Base-by-base conservation (phyloP, 2,797 vertebrate genomes). In the Takifugu ocellatus region DNA sequence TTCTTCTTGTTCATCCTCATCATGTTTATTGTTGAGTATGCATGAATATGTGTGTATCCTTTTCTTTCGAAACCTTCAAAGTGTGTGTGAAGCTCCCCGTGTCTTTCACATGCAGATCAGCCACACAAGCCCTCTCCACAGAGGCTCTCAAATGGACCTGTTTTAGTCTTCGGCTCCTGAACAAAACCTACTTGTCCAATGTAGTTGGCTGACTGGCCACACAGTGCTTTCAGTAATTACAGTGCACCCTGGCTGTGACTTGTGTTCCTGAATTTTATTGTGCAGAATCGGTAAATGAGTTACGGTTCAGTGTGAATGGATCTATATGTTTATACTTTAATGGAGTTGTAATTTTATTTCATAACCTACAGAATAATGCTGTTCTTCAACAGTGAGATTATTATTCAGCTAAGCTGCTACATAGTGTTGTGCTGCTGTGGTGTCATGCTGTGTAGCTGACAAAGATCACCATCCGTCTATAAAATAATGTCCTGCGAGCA, bases 21-120 rank as follows among this genome's bases (percentile, higher is more conserved):
- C 39, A 56, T 70, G 48, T 72, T 61, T 80, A 61, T 58, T 54
- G 26, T 63, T 55, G 51, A 61, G 63, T 62, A 66, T 67, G 54
- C 66, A 52, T 74, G 48, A 56, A 11, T 59, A 64, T 14, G 33
- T 65, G 67, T 54, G 31, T 73, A 33, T 33, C 33, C 33, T 33
- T 11, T 33, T 56, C 69, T 77, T 63, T 75, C 79, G 72, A 64
- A 72, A 66, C 66, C 51, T 59, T 25, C 49, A 39, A 65, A 67
- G 64, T 68, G 53, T 51, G 53, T 64, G 52, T 67, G 66, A 65
- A 49, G 75, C 6, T 61, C 49, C 70, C 69, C n/a, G 0, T 70
- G 72, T 72, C 83, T 86, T 89, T 88, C 83, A 81, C 72, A 88
- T 87, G 87, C 78, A 87, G 84, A 89, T 89, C 59, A 81, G 82